Percentiles rank a stretch among this genome's conserved stretches.
These are phyloP conservation scores for Cotesia typhae DNA, from an alignment of 1,140 invertebrate species.

Conservation along the genomic window DNA sequence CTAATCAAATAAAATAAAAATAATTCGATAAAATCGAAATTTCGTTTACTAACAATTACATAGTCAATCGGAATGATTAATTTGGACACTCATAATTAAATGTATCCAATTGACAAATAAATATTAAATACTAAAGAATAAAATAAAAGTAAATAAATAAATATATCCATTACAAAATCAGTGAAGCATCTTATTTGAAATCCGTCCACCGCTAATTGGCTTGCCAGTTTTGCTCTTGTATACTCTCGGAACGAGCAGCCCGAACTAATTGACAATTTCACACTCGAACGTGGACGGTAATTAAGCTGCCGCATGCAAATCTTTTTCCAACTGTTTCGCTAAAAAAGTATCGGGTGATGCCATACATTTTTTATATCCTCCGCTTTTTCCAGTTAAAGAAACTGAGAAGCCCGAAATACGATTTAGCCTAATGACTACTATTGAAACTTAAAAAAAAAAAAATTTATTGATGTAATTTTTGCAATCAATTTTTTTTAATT, in stretches of 20 bases:
- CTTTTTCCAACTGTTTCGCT: constrained; percentile 21
- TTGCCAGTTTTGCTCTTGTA: constrained; percentile 15
- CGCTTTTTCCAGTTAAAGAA: background rate
- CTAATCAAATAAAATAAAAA: no score
- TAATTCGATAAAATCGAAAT: no score
- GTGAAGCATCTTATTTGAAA: constrained; percentile 4
- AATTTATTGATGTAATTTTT: no score
- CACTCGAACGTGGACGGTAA: constrained; percentile 43
- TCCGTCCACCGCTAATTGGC: constrained; percentile 32
- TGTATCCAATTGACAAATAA: background rate
- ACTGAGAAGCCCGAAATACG: background rate
- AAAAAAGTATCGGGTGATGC: background rate
- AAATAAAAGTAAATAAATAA: background rate
- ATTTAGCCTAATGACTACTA: no score
- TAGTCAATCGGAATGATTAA: no score
- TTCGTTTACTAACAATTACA: no score
- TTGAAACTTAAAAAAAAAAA: no score
- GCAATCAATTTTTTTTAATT: no score
- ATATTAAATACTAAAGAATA: no score
- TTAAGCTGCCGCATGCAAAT: constrained; percentile 42
- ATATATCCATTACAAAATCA: constrained; percentile 16
- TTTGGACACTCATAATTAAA: no score
- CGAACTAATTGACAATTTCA: constrained; percentile 46
- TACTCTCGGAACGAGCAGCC: background rate
- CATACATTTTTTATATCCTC: background rate